Evolutionary conservation across 2,797 vertebrate genomes (phyloP).

Genomic region (Dendrocincla fuliginosa): DNA sequence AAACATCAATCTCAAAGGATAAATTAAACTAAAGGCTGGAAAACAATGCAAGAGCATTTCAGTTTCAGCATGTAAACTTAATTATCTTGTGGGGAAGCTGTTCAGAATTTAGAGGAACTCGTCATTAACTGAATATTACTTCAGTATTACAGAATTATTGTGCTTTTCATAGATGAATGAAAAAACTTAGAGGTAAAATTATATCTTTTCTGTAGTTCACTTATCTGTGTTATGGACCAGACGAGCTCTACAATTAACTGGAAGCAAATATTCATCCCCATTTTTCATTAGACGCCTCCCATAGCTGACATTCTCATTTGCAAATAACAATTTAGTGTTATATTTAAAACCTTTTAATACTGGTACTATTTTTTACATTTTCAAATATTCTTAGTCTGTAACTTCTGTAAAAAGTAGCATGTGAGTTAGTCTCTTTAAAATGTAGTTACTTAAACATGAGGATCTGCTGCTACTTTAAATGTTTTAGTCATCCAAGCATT

Average conservation of each 20-base stretch:
- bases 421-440: background rate
- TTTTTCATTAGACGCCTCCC: background rate
- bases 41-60: background rate
- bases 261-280: background rate
- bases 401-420: background rate
- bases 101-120: background rate
- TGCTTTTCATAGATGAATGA: background rate
- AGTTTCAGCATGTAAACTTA: background rate
- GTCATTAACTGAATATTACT: background rate
- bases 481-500: background rate
- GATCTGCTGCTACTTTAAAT: background rate
- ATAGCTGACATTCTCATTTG: background rate
- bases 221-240: background rate
- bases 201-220: background rate
- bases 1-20: background rate
- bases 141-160: background rate
- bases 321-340: background rate
- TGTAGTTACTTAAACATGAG: background rate
- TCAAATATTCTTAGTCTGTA: background rate
- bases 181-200: background rate
- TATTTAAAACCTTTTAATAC: background rate
- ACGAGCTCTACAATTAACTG: background rate
- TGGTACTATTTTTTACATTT: background rate
- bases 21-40: background rate
- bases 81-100: background rate